phyloP scores from a whole-genome alignment of 1,140 invertebrate species.

The Cyphomyrmex costatus region DNA sequence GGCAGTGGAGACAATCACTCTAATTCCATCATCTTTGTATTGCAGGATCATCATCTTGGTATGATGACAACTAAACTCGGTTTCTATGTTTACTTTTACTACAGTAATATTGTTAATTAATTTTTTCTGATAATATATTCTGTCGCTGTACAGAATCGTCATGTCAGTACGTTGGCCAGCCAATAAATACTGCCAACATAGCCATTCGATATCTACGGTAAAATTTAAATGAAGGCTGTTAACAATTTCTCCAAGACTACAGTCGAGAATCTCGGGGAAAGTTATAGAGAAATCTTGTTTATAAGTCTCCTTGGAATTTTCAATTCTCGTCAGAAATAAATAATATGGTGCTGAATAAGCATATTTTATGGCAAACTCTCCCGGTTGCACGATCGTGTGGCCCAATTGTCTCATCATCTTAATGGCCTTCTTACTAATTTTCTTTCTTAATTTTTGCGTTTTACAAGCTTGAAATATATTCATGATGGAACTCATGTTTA shows the following conservation, averaged over 20 bases:
- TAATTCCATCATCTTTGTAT: constrained; percentile 93
- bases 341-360: constrained; percentile 91
- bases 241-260: constrained; percentile 91
- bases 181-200: constrained; percentile 92
- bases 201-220: constrained; percentile 96
- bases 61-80: constrained; percentile 95
- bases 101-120: constrained; percentile 89
- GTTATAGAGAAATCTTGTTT: constrained; percentile 90
- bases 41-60: constrained; percentile 97
- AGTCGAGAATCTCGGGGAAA: constrained; percentile 92
- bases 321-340: constrained; percentile 93
- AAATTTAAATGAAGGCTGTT: constrained; percentile 95
- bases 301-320: constrained; percentile 89
- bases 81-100: constrained; percentile 91
- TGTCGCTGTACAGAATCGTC: constrained; percentile 92
- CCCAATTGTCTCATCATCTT: constrained; percentile 74
- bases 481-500: constrained; percentile 1
- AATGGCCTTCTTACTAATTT: constrained; percentile 76
- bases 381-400: constrained; percentile 77
- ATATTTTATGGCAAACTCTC: constrained; percentile 90
- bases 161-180: constrained; percentile 89
- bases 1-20: constrained; percentile 96
- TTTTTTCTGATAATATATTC: constrained; percentile 87
- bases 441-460: constrained; percentile 60
- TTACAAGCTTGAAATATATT: constrained; percentile 34